Conservation (phyloP, 2,797 vertebrate species). For the Oophaga sylvatica region DNA sequence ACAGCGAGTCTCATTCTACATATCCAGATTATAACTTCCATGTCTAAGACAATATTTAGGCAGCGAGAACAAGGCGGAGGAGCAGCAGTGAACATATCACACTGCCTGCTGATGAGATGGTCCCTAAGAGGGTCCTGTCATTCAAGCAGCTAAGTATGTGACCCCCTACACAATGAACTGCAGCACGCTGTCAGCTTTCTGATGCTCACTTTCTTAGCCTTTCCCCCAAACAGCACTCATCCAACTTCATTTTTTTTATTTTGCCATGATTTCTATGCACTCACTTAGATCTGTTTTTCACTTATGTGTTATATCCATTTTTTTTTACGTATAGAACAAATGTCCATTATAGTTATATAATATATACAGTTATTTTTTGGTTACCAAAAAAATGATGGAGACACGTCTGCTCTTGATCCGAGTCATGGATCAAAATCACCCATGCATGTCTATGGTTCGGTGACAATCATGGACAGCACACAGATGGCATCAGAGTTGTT, state of each 20-base stretch:
- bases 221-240: conserved; percentile 35
- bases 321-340: too few species aligned
- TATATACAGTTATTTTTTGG: too few species aligned
- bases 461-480: too few species aligned
- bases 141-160: conserved; percentile 52
- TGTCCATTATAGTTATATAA: too few species aligned
- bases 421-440: too few species aligned
- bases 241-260: conserved; percentile 11
- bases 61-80: conserved; percentile 66
- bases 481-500: too few species aligned
- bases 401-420: too few species aligned
- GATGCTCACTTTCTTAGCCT: conserved; percentile 54
- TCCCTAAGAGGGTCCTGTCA: conserved; percentile 61
- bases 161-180: conserved; percentile 46
- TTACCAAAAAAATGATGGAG: too few species aligned
- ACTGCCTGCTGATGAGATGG: conserved; percentile 64
- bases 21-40: conserved; percentile 69
- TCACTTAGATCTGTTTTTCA: background rate
- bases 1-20: conserved; percentile 65
- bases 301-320: too few species aligned
- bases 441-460: too few species aligned
- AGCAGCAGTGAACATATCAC: conserved; percentile 60
- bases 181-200: conserved; percentile 27
- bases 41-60: conserved; percentile 68
- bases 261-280: too few species aligned